Conservation (phyloP, 2,888 invertebrate genomes). For the Diloba caeruleocephala region DNA sequence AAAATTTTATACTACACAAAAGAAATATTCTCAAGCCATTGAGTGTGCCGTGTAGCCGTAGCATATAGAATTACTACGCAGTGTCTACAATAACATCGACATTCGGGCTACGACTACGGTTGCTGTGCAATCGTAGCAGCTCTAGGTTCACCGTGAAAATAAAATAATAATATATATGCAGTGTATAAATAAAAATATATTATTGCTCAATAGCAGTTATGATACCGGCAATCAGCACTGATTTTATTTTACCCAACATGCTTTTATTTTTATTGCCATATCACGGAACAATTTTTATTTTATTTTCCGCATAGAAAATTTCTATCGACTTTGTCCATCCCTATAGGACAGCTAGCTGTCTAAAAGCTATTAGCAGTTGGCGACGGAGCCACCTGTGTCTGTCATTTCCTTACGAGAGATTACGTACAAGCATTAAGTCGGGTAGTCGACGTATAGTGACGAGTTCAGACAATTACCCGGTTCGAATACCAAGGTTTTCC, state of each 20-base stretch:
- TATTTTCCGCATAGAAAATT: constrained; percentile 4
- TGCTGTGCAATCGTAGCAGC: not conserved
- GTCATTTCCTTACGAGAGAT: constrained; percentile 86
- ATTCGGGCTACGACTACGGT: not conserved
- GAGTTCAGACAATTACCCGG: constrained; percentile 61
- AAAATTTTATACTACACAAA: too few relatives aligned
- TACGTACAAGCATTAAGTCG: constrained; percentile 74
- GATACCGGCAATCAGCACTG: too few relatives aligned
- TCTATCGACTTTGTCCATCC: constrained; percentile 55
- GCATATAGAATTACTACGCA: too few relatives aligned
- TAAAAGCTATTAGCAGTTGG: constrained; percentile 88
- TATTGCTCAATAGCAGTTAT: too few relatives aligned
- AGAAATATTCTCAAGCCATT: too few relatives aligned
- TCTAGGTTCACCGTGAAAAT: too few relatives aligned
- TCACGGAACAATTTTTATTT: not conserved
- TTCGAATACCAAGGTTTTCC: constrained; percentile 37
- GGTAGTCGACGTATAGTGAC: constrained; percentile 28
- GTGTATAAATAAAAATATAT: too few relatives aligned
- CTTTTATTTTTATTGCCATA: too few relatives aligned
- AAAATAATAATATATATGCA: too few relatives aligned
- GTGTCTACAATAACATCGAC: too few relatives aligned
- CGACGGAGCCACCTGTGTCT: constrained; percentile 76
- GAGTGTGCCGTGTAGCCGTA: too few relatives aligned
- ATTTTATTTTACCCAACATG: too few relatives aligned
- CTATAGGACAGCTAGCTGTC: constrained; percentile 71